These are phyloP conservation scores for Psilopsiagon aymara DNA, from an alignment of 2,113 vertebrate genomes.

Conservation along the genomic window DNA sequence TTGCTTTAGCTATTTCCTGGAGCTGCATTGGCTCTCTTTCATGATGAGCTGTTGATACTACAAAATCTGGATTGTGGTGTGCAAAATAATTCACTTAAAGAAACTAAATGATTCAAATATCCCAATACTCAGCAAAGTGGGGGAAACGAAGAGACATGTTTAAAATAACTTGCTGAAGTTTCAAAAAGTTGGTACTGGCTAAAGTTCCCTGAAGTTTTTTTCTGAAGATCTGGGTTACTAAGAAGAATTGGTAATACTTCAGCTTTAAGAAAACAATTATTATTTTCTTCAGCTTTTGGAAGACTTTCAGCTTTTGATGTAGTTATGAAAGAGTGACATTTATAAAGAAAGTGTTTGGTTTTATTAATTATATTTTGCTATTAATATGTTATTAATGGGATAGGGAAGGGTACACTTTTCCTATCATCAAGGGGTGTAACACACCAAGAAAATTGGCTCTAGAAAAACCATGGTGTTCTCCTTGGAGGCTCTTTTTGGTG, in stretches of 20 bases:
- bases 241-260: not conserved
- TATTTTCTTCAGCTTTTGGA: not conserved
- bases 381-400: not conserved
- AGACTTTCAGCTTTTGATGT: not conserved
- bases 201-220: not conserved
- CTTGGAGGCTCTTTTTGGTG: not conserved
- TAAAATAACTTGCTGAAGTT: slow-evolving; percentile 49
- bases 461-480: not conserved
- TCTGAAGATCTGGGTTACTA: not conserved
- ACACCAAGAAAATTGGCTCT: not conserved
- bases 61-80: slow-evolving; percentile 21
- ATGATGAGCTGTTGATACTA: slow-evolving; percentile 51
- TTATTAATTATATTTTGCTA: not conserved
- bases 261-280: not conserved
- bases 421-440: rapidly evolving
- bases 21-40: slow-evolving; percentile 5
- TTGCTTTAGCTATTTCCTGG: slow-evolving; percentile 15
- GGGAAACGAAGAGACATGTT: slow-evolving; percentile 1
- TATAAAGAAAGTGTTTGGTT: not conserved
- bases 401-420: not conserved
- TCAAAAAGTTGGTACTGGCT: not conserved
- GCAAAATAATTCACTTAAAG: slow-evolving; percentile 29
- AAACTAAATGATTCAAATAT: slow-evolving; percentile 53
- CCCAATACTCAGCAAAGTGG: slow-evolving; percentile 35
- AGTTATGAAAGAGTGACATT: not conserved